phyloP scores from a whole-genome alignment of 2,113 vertebrate genomes.

The cat (Felis catus) region F.catus_Fca126_mat1.0 CM031420.1:131267001-131267500 shows the following conservation, averaged over 20 bases:
- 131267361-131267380: slow-evolving; percentile 20
- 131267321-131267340: too few relatives aligned
- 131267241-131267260: too few relatives aligned
- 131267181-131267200: too few relatives aligned
- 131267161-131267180: too few relatives aligned
- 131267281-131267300: too few relatives aligned
- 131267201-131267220: too few relatives aligned
- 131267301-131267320: too few relatives aligned
- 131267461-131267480: neutral
- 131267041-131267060: neutral
- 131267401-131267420: neutral
- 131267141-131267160: neutral
- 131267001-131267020: neutral
- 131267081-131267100: neutral
- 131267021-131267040: neutral
- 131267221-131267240: too few relatives aligned
- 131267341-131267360: neutral
- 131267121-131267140: neutral
- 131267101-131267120: neutral
- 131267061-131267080: neutral
- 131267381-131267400: neutral
- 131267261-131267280: too few relatives aligned
- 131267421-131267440: neutral
- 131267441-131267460: neutral
- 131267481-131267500: neutral